Conservation (phyloP, 2,113 vertebrate genomes). For the Platysteira castanea region DNA sequence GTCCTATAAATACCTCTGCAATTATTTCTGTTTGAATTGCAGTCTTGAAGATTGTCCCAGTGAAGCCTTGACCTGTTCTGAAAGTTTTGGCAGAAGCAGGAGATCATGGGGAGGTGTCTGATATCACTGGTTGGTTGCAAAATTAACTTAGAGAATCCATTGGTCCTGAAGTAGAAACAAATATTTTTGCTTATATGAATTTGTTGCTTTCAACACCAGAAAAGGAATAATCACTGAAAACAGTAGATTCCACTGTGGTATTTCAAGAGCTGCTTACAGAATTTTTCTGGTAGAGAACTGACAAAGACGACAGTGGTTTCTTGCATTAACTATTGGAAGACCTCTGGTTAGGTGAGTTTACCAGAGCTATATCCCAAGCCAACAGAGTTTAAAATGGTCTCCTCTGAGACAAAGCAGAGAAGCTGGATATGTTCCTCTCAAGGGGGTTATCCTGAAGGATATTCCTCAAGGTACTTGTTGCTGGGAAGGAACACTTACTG, state of each 20-base stretch:
- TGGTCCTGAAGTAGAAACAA: background rate
- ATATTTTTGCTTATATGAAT: background rate
- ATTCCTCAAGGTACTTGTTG: background rate
- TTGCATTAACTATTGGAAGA: background rate
- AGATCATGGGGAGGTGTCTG: background rate
- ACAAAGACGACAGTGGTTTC: background rate
- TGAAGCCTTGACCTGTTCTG: background rate
- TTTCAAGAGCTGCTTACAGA: background rate
- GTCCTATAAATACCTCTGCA: background rate
- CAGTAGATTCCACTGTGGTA: accelerated
- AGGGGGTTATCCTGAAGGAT: background rate
- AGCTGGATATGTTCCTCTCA: background rate
- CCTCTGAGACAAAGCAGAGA: background rate
- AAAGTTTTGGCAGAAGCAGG: background rate
- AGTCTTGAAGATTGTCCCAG: background rate
- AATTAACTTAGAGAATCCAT: background rate
- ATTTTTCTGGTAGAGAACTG: background rate
- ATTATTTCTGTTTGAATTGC: background rate
- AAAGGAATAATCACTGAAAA: background rate
- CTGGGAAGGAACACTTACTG: background rate
- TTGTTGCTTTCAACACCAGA: background rate
- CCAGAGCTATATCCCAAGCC: background rate
- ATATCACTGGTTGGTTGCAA: background rate
- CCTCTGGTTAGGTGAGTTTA: background rate
- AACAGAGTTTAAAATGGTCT: background rate